These are phyloP conservation scores for Myrmecobius fasciatus DNA, from an alignment of 2,113 vertebrate genomes.

Conservation along the genomic window DNA sequence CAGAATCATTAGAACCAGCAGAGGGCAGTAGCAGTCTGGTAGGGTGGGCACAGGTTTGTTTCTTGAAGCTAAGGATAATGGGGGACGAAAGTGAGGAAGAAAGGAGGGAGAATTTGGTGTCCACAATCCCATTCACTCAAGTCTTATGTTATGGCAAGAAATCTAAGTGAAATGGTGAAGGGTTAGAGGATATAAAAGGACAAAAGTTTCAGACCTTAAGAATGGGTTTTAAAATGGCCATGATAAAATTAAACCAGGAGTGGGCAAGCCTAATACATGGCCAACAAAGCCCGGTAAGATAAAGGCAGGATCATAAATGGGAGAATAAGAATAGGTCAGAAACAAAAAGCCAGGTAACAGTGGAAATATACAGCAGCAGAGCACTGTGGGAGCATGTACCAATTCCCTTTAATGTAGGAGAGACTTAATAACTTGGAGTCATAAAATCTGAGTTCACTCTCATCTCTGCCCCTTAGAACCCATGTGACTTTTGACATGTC, in stretches of 20 bases:
- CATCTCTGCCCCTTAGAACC: not conserved
- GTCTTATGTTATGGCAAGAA: not conserved
- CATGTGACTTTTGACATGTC: not conserved
- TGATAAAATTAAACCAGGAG: not conserved
- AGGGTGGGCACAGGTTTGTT: not conserved
- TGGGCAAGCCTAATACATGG: not conserved
- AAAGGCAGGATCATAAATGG: not conserved
- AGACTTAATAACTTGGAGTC: not conserved
- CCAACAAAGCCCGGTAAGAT: not conserved
- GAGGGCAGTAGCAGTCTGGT: not conserved
- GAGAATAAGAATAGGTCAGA: not conserved
- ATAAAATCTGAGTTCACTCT: not conserved
- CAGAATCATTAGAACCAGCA: not conserved
- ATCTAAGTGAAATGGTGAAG: not conserved
- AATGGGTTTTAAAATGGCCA: not conserved
- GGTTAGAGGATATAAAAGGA: not conserved
- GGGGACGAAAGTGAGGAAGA: too few relatives aligned
- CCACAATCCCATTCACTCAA: not conserved
- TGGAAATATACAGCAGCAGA: not conserved
- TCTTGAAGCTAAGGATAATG: not conserved
- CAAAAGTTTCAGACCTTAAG: not conserved
- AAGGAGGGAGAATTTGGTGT: not conserved
- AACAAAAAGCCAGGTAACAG: not conserved
- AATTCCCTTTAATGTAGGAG: not conserved
- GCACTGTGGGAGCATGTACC: not conserved